phyloP scores from a whole-genome alignment of 2,888 invertebrate genomes.

The Drosophila kanekoi region DNA sequence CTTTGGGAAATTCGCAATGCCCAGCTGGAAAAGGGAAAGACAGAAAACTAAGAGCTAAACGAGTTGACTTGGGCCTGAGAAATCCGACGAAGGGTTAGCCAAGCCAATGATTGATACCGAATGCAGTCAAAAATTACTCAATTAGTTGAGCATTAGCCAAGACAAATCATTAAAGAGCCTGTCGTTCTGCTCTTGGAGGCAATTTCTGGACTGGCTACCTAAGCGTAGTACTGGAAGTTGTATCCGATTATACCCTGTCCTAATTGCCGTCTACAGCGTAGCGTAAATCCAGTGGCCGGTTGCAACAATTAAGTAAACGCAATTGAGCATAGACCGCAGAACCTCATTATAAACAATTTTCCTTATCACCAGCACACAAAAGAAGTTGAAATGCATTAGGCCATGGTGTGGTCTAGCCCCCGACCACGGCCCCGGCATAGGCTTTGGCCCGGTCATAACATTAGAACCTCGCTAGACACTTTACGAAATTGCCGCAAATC shows the following conservation, averaged over 20 bases:
- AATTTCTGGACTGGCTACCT: slow-evolving; percentile 19
- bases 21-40: slow-evolving; percentile 43
- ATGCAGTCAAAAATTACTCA: slow-evolving; percentile 75
- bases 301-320: slow-evolving; percentile 68
- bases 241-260: slow-evolving; percentile 22
- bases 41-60: slow-evolving; percentile 49
- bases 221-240: neutral
- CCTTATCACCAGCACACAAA: slow-evolving; percentile 58
- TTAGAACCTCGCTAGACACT: slow-evolving; percentile 82
- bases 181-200: neutral
- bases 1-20: slow-evolving; percentile 77
- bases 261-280: slow-evolving; percentile 47
- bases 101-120: slow-evolving; percentile 64
- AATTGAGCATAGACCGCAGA: slow-evolving; percentile 68
- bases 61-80: slow-evolving; percentile 40
- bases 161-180: slow-evolving; percentile 34
- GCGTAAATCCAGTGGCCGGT: slow-evolving; percentile 80
- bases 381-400: slow-evolving; percentile 62
- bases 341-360: slow-evolving; percentile 79
- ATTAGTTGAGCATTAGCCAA: slow-evolving; percentile 73
- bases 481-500: slow-evolving; percentile 80
- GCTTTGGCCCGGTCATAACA: slow-evolving; percentile 65
- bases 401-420: slow-evolving; percentile 49
- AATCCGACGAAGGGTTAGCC: slow-evolving; percentile 27
- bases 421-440: slow-evolving; percentile 7